Evolutionary conservation across 2,113 vertebrate genomes (phyloP), one percentile per base, ranked within the genome.

Genomic region (Leucopsar rothschildi): DNA sequence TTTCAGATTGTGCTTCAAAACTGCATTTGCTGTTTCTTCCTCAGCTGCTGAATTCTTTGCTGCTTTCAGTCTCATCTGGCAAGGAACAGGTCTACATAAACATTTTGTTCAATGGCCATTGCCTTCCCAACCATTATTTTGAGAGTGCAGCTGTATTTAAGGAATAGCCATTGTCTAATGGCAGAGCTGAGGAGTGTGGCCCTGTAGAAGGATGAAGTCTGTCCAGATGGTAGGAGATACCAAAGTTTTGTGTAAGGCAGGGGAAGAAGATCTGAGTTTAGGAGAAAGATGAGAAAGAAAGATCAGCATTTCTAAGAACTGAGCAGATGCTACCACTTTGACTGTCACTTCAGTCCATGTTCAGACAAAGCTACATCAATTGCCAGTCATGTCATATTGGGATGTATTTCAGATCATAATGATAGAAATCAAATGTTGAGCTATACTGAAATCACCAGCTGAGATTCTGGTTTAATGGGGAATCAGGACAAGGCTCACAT

Each of bases 31-130:
- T 45, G 4, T 88, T 90, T 92, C 50, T 66, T 77, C 29, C 40
- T 42, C 23, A 63, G 20, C 11, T 75, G 28, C 44, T 25, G 33
- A 21, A 44, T 84, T 71, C 17, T 52, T 71, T 2, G 4, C 14
- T 52, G 6, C 17, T 82, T 89, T 29, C 44, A n/a, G 16, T 53
- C 22, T 80, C 5, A 4, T 27, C 29, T 86, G 55, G 28, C 25
- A 76, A n/a, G 37, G 37, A 76, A 69, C 0, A 8, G 25, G 15
- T 6, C 4, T 12, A 60, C 2, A 3, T 1, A 47, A 47, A 35
- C 2, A 0, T 59, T 59, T 63, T 5, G 2, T 37, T 65, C 53
- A 50, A 29, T 27, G 20, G 8, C 40, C 33, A 24, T 73, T 0
- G 0, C 39, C 40, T 59, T 70, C 23, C 15, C 65, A 23, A 5